These are phyloP conservation scores for Sturnira hondurensis DNA, from an alignment of 2,113 vertebrate genomes.

Conservation along the genomic window DNA sequence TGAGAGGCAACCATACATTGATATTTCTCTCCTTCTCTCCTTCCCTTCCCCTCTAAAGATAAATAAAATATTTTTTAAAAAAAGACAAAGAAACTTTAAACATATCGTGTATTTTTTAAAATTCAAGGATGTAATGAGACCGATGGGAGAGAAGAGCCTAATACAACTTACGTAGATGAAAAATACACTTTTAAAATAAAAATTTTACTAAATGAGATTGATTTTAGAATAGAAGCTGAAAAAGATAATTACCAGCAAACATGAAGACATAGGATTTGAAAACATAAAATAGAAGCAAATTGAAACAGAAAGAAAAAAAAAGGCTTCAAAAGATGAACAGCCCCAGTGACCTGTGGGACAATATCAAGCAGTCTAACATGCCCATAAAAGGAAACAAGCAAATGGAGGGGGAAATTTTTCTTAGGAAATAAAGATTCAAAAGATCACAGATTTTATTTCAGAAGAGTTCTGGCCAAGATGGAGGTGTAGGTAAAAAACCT, in stretches of 20 bases:
- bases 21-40: too few species aligned
- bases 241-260: not conserved
- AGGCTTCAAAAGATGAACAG: not conserved
- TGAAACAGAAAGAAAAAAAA: slow-evolving; percentile 1
- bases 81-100: not conserved
- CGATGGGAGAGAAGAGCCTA: not conserved
- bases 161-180: not conserved
- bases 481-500: too few species aligned
- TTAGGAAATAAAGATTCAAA: not conserved
- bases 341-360: not conserved
- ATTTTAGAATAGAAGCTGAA: not conserved
- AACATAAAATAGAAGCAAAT: not conserved
- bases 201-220: not conserved
- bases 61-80: too few species aligned
- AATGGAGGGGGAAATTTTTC: not conserved
- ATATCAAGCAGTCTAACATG: not conserved
- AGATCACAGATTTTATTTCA: not conserved
- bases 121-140: not conserved
- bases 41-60: too few species aligned
- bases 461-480: too few species aligned
- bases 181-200: not conserved
- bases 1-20: too few species aligned
- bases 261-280: not conserved
- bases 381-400: not conserved
- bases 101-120: not conserved